Evolutionary conservation across 2,888 invertebrate species (phyloP).

Genomic region (Drosophila anceps): DNA sequence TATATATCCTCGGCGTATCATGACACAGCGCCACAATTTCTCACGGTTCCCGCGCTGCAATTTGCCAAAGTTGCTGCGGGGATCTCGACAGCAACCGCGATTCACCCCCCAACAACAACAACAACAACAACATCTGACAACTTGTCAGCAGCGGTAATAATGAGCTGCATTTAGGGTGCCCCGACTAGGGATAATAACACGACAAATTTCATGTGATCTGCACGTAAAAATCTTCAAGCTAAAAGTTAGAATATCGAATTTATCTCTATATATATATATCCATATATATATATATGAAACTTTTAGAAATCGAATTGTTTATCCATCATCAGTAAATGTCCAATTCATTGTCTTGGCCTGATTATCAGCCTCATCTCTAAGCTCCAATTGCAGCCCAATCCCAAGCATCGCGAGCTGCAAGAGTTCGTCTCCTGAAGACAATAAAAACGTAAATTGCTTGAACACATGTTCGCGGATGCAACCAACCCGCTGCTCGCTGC

Average conservation of each 20-base stretch:
- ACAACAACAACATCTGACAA: conserved; percentile 49
- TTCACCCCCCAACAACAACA: background rate
- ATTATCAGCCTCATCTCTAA: background rate
- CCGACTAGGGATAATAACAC: conserved; percentile 5
- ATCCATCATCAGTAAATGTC: background rate
- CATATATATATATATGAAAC: background rate
- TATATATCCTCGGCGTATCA: background rate
- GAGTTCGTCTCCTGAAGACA: background rate
- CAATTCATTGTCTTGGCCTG: background rate
- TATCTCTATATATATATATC: too few species aligned
- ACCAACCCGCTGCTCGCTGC: background rate
- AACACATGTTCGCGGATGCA: conserved; percentile 5
- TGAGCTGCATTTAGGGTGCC: conserved; percentile 45
- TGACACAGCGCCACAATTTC: conserved; percentile 43
- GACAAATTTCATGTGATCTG: background rate
- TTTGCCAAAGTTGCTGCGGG: conserved; percentile 39
- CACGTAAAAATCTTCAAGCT: background rate
- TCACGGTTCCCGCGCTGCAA: conserved; percentile 50
- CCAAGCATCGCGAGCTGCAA: background rate
- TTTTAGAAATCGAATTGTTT: background rate
- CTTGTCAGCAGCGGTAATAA: conserved; percentile 66
- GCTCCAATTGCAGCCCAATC: background rate
- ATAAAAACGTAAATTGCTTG: background rate
- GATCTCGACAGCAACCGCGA: conserved; percentile 1
- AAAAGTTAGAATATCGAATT: too few species aligned